These are phyloP conservation scores for Steatornis caripensis DNA, from an alignment of 2,113 vertebrate genomes.

Conservation along the genomic window DNA sequence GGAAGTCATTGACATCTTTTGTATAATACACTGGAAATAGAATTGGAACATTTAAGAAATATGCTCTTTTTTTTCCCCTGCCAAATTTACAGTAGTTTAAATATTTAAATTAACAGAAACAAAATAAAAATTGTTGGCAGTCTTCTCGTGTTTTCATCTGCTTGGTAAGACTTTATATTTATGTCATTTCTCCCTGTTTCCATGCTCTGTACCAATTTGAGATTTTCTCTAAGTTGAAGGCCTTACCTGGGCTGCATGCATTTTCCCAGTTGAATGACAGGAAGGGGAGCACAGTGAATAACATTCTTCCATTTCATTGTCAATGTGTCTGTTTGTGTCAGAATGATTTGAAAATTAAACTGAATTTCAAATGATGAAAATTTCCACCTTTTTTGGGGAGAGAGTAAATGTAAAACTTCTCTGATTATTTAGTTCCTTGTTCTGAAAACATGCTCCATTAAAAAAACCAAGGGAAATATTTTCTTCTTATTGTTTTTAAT, in stretches of 20 bases:
- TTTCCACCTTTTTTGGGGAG: background rate
- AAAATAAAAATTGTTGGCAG: background rate
- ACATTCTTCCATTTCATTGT: background rate
- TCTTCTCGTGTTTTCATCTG: background rate
- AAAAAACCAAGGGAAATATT: background rate
- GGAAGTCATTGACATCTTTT: background rate
- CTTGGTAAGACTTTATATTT: background rate
- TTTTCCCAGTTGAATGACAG: slow-evolving; percentile 7
- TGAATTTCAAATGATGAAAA: background rate
- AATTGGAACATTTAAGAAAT: background rate
- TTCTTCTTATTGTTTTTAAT: background rate
- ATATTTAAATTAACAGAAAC: background rate
- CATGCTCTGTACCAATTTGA: background rate
- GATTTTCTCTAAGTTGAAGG: background rate
- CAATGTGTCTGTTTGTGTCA: background rate
- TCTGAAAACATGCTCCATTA: background rate
- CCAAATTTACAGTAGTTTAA: background rate
- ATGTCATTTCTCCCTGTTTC: background rate
- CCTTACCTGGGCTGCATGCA: background rate
- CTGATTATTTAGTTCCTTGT: background rate
- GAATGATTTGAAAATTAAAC: slow-evolving; percentile 15
- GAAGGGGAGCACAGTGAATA: background rate
- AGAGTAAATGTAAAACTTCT: background rate
- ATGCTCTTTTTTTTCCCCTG: background rate
- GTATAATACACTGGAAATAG: background rate